These are phyloP conservation scores for Hipposideros armiger DNA, from an alignment of 2,113 vertebrate genomes.

Conservation along the genomic window DNA sequence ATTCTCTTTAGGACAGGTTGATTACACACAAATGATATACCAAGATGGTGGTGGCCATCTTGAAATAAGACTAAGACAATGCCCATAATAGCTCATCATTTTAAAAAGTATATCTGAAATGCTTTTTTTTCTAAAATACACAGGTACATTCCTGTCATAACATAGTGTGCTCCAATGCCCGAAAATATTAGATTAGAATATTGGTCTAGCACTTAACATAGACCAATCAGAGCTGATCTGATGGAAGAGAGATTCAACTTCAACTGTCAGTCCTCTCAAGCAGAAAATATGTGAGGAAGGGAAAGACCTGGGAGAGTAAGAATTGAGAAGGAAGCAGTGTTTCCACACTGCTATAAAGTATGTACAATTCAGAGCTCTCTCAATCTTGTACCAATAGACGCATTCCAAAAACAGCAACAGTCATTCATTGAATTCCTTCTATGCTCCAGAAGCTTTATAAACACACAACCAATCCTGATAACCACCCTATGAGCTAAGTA, in stretches of 20 bases:
- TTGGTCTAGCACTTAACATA: not conserved
- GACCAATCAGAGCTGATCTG: not conserved
- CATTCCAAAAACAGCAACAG: not conserved
- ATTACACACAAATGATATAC: slow-evolving; percentile 46
- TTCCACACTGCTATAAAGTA: not conserved
- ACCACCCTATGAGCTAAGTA: not conserved
- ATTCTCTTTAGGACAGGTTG: slow-evolving; percentile 51
- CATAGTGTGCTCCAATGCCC: not conserved
- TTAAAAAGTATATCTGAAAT: not conserved
- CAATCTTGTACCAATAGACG: not conserved
- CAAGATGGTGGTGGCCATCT: not conserved
- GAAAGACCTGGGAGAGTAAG: not conserved
- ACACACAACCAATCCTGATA: not conserved
- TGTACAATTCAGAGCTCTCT: not conserved
- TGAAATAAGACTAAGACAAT: not conserved
- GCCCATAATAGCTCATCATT: not conserved
- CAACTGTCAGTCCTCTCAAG: not conserved
- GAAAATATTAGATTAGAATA: not conserved
- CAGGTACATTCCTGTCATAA: not conserved
- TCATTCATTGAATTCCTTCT: not conserved
- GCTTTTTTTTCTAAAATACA: not conserved
- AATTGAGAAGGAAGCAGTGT: not conserved
- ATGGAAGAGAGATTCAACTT: not conserved
- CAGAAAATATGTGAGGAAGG: not conserved
- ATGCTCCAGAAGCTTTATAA: not conserved